A percentile compares a stretch with the other conserved stretches of the same genome.
These are phyloP conservation scores for Bombus waltoni DNA, from an alignment of 1,140 invertebrate species.

Conservation along the genomic window DNA sequence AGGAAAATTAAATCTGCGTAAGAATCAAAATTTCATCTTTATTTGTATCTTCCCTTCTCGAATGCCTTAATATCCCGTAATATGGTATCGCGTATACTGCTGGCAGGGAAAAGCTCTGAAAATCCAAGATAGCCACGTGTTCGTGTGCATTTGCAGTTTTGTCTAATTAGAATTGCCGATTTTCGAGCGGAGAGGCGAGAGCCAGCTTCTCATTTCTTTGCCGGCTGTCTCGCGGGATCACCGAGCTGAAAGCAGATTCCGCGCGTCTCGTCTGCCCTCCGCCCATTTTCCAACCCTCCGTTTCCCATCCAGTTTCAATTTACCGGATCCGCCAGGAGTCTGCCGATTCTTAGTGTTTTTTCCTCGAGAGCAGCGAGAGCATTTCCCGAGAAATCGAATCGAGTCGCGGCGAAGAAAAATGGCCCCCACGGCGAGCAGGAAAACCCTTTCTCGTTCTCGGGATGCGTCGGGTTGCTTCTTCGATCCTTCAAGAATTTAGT, in stretches of 20 bases:
- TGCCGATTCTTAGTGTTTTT: constrained; percentile 55
- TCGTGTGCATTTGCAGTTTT: not conserved
- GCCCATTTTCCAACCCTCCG: constrained; percentile 1
- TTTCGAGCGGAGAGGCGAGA: not conserved
- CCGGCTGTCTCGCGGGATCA: constrained; percentile 18
- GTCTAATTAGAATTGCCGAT: not conserved
- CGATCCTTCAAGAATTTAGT: constrained; percentile 32
- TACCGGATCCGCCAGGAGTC: constrained; percentile 58
- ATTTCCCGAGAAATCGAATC: constrained; percentile 63
- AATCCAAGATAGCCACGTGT: not conserved
- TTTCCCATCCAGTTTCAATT: constrained; percentile 66
- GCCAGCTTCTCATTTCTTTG: constrained; percentile 1
- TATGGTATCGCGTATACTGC: not conserved
- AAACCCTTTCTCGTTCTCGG: not conserved
- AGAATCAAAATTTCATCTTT: not conserved
- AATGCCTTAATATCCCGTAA: not conserved
- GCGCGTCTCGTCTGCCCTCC: constrained; percentile 2
- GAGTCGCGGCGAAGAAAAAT: constrained; percentile 58
- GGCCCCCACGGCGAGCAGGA: constrained; percentile 36
- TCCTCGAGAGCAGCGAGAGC: constrained; percentile 21
- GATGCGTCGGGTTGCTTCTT: not conserved
- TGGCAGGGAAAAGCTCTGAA: not conserved
- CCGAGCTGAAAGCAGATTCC: constrained; percentile 40
- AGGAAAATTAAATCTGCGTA: no score
- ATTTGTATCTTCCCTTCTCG: not conserved